Base-by-base conservation (phyloP, 2,888 invertebrate species). In the Antheraea assamensis region DNA sequence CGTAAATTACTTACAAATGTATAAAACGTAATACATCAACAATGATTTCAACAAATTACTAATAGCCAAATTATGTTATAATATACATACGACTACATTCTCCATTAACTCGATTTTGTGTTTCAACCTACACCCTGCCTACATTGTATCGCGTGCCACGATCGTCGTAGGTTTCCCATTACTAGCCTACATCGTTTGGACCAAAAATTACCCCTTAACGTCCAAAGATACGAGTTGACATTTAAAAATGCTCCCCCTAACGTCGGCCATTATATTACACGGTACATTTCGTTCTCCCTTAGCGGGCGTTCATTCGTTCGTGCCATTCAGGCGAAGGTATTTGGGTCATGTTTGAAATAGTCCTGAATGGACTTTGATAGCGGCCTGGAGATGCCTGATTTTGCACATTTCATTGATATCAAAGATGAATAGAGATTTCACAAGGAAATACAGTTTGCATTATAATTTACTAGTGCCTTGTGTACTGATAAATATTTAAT, bases 321-420 rank as follows among this genome's bases (percentile, higher is more conserved):
- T 77, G 76, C 79, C 75, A 76, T 77, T 80, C 76, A 78, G 76
- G 73, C 73, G 72, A 73, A 74, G 80, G 55, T 81, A 87, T 87
- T 85, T 83, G 80, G 86, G 86, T 85, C 87, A 86, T 83, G 85
- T 86, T 83, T 83, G 83, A 78, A 84, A 84, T 82, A 83, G 83
- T 80, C 77, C 77, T 85, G 83, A 85, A 86, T 83, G 77, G 80
- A 76, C 80, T 83, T 79, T 81, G 82, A 83, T 81, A 75, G 78
- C 73, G 72, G 75, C 70, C 70, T n/a, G 70, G 27, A 68, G 31
- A 70, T 21, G 72, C 75, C 75, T 73, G 75, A 76, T 76, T 77
- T 74, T 71, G 73, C 71, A 58, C 71, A 47, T 71, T 70, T 73
- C 72, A 27, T 70, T 58, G 55, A 73, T 47, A 73, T 47, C 58